Conservation (phyloP, 2,113 vertebrate genomes). For the Lota lota region DNA sequence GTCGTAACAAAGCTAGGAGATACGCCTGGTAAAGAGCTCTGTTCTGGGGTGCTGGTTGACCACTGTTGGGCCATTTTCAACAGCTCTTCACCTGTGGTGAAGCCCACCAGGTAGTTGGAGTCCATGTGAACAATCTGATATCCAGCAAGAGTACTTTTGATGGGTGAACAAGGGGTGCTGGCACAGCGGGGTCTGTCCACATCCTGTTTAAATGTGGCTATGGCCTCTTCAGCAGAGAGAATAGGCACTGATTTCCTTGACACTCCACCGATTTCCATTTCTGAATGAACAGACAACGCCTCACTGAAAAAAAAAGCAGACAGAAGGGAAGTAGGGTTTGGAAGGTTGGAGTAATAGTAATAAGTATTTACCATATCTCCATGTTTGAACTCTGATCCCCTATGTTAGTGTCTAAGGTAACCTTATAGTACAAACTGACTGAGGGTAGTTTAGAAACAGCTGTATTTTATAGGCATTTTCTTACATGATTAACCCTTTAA, state of each 20-base stretch:
- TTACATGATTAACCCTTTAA: too few relatives aligned
- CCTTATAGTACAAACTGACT: too few relatives aligned
- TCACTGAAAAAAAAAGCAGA: constrained; percentile 29
- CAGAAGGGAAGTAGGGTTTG: too few relatives aligned
- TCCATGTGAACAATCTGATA: constrained; percentile 98
- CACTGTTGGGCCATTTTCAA: constrained; percentile 88
- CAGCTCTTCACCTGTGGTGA: constrained; percentile 92
- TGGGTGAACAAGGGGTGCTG: constrained; percentile 91
- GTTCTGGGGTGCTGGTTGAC: constrained; percentile 72
- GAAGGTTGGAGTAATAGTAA: too few relatives aligned
- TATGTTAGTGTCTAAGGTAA: too few relatives aligned
- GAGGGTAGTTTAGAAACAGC: too few relatives aligned
- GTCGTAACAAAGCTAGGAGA: constrained; percentile 61
- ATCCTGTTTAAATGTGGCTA: constrained; percentile 75
- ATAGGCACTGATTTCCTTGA: constrained; percentile 77
- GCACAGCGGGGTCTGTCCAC: constrained; percentile 88
- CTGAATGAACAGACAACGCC: constrained; percentile 81
- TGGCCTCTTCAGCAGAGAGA: constrained; percentile 81
- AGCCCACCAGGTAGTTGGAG: constrained; percentile 93
- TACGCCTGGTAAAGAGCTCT: constrained; percentile 62
- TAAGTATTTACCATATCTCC: too few relatives aligned
- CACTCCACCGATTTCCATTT: constrained; percentile 87
- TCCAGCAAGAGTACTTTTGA: constrained; percentile 83
- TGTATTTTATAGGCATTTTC: too few relatives aligned
- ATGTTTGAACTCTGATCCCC: too few relatives aligned